phyloP scores from a whole-genome alignment of 2,888 invertebrate species.

The Aromia moschata region DNA sequence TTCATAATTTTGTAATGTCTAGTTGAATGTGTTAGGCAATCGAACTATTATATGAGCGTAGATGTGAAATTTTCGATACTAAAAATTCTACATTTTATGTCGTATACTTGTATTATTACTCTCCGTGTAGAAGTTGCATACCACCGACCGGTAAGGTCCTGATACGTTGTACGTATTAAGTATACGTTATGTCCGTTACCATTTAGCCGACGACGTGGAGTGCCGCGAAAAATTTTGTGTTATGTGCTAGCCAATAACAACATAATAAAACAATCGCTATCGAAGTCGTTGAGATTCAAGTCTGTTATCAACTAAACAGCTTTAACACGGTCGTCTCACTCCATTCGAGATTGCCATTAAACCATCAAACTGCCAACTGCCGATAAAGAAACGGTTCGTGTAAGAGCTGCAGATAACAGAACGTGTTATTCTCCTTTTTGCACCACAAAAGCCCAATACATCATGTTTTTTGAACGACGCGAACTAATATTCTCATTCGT shows the following conservation, averaged over 20 bases:
- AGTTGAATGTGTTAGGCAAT: too few relatives aligned
- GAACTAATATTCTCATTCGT: neutral
- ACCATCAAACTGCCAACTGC: conserved; percentile 17
- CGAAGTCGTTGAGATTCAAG: conserved; percentile 34
- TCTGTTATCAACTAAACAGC: conserved; percentile 34
- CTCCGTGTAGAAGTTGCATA: too few relatives aligned
- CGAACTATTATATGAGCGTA: too few relatives aligned
- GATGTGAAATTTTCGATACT: too few relatives aligned
- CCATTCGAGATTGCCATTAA: conserved; percentile 35
- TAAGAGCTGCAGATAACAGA: conserved; percentile 36
- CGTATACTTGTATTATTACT: too few relatives aligned
- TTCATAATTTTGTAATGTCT: too few relatives aligned
- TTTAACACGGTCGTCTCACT: conserved; percentile 33
- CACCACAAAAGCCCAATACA: conserved; percentile 33
- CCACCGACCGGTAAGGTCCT: too few relatives aligned
- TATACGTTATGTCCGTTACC: conserved; percentile 9
- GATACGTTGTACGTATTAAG: too few relatives aligned
- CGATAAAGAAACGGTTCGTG: conserved; percentile 20
- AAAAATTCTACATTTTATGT: too few relatives aligned
- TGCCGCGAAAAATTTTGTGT: conserved; percentile 7
- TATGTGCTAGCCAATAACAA: conserved; percentile 24
- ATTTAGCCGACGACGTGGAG: conserved; percentile 12
- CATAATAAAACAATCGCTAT: conserved; percentile 34
- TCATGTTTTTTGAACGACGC: conserved; percentile 33
- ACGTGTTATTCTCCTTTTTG: conserved; percentile 32